Evolutionary conservation across 2,113 vertebrate species (phyloP), one percentile per base, ranked within the genome.

Genomic region (Dasyurus viverrinus): DNA sequence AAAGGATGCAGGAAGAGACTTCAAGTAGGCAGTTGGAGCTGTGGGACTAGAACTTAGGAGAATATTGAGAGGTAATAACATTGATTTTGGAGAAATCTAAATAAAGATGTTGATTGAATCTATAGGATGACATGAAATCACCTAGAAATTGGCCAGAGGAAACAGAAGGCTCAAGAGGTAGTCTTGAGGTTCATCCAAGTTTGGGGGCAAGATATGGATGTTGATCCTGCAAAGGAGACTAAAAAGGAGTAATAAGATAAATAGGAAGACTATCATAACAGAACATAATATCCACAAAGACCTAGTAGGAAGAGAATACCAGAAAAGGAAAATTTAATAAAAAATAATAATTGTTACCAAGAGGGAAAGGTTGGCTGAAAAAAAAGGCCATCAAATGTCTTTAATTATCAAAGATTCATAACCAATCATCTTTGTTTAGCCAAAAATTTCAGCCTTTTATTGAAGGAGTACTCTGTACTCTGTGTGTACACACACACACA

Each of bases 31-130:
- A 22, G 4, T 68, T 68, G 12, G 97, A 95, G 98, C 98, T 0
- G 98, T 99, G 98, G 99, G 99, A 0, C 99, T 99, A 54, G 99
- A 99, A 94, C 99, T 99, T 76, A 97, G 97, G 48, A 99, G 98
- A 98, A 99, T 99, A 0, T 95, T 99, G 91, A 42, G 68, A 84
- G 16, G 2, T 8, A 2, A 84, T 16, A 7, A 84, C 1, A 1
- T 2, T 42, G 19, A 84, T 42, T 22, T 8, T 84, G n/a, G 7
- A 42, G n/a, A 42, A n/a, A 84, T 84, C 68, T 23, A 42, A 84
- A 6, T n/a, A 19, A 36, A 76, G 30, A 19, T 16, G 12, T 11
- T 42, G 36, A 1, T 23, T 84, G 68, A 42, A 84, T 42, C 68
- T 7, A 42, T 8, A 26, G 16, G 36, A 84, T 19, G 16, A 84